These are phyloP conservation scores for Aleiodes testaceus DNA, from an alignment of 2,888 invertebrate species.

Conservation along the genomic window DNA sequence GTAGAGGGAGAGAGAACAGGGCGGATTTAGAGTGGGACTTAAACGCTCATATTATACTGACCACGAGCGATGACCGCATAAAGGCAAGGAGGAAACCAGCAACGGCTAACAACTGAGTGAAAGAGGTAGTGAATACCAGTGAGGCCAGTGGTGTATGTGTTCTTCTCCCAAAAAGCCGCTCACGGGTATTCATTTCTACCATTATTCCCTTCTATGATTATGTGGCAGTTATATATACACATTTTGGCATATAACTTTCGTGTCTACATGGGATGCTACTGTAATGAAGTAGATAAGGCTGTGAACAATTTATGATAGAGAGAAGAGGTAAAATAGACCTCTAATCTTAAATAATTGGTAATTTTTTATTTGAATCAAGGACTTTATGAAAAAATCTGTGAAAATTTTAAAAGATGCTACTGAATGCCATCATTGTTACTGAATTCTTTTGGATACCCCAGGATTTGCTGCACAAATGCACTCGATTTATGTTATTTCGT, in stretches of 20 bases:
- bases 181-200: slow-evolving; percentile 22
- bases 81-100: slow-evolving; percentile 17
- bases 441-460: no score
- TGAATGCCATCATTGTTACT: no score
- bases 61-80: slow-evolving; percentile 37
- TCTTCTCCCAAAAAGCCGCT: slow-evolving; percentile 10
- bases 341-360: no score
- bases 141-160: not conserved
- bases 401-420: no score
- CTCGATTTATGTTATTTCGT: no score
- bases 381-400: no score
- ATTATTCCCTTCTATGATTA: slow-evolving; percentile 28
- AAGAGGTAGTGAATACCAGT: not conserved
- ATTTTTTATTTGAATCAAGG: no score
- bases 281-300: slow-evolving; percentile 26
- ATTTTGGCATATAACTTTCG: not conserved
- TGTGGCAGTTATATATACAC: not conserved
- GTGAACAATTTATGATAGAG: slow-evolving; percentile 1
- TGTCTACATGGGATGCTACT: slow-evolving; percentile 1
- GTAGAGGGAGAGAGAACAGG: not conserved
- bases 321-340: not conserved
- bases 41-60: slow-evolving; percentile 41
- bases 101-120: slow-evolving; percentile 13
- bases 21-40: slow-evolving; percentile 21
- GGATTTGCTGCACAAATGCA: no score